These are phyloP conservation scores for Stenurella melanura DNA, from an alignment of 2,888 invertebrate genomes.

Conservation along the genomic window DNA sequence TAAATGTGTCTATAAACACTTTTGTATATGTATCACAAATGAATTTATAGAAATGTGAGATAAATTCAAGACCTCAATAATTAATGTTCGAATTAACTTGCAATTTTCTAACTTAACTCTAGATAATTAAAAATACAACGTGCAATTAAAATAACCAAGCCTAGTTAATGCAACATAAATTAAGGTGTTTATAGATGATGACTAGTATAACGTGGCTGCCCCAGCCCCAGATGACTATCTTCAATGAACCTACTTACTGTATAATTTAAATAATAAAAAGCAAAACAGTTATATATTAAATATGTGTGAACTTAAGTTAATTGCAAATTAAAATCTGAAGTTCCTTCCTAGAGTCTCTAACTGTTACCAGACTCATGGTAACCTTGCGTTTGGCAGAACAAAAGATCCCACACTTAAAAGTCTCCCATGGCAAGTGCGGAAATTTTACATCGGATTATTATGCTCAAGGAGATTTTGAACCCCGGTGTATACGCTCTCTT, in stretches of 20 bases:
- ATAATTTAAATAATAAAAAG: constrained; percentile 54
- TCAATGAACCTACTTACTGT: constrained; percentile 37
- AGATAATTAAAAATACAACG: constrained; percentile 19
- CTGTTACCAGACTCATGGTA: constrained; percentile 61
- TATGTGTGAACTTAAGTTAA: constrained; percentile 68
- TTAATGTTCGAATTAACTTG: constrained; percentile 20
- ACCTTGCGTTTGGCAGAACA: constrained; percentile 66
- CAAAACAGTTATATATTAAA: constrained; percentile 67
- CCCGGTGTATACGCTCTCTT: constrained; percentile 45
- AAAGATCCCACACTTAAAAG: constrained; percentile 67
- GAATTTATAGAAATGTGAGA: constrained; percentile 37
- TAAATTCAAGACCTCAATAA: constrained; percentile 17
- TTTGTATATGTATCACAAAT: not conserved
- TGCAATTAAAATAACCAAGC: constrained; percentile 14
- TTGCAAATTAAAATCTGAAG: constrained; percentile 67
- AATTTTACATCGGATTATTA: constrained; percentile 67
- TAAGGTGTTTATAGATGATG: constrained; percentile 8
- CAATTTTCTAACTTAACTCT: not conserved
- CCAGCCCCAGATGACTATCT: constrained; percentile 24
- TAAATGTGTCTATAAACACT: too few relatives aligned
- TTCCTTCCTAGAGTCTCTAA: constrained; percentile 65
- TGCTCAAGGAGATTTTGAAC: constrained; percentile 69
- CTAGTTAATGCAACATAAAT: constrained; percentile 18
- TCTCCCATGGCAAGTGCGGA: constrained; percentile 68
- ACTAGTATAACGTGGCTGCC: not conserved